phyloP scores from a whole-genome alignment of 1,140 invertebrate species.

The Lucilia cuprina region DNA sequence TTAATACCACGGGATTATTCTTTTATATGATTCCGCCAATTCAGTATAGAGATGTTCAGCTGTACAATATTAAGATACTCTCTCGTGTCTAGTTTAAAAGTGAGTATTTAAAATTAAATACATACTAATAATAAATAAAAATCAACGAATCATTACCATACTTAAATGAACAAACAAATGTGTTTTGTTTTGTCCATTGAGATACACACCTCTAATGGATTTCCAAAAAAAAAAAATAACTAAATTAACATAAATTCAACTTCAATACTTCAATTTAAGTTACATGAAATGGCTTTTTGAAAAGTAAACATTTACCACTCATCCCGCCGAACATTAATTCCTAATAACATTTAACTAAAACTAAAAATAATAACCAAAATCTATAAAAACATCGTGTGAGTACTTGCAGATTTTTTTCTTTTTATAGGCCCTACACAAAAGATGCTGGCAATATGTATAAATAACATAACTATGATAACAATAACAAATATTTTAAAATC shows the following conservation, averaged over 20 bases:
- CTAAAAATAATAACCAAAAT: conserved; percentile 6
- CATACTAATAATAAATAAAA: background rate
- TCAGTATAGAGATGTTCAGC: too few relatives aligned
- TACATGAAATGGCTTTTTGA: conserved; percentile 15
- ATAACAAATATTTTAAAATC: too few relatives aligned
- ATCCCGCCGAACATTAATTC: background rate
- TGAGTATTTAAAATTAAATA: too few relatives aligned
- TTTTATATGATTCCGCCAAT: too few relatives aligned
- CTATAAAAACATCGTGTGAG: background rate
- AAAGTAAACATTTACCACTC: conserved; percentile 5
- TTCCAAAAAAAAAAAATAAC: conserved; percentile 1
- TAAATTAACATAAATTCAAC: conserved; percentile 11
- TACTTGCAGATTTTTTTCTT: background rate
- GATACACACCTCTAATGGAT: background rate
- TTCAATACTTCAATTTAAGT: background rate
- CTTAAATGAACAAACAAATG: conserved; percentile 2
- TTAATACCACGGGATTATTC: too few relatives aligned
- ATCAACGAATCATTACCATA: background rate
- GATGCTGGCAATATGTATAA: too few relatives aligned
- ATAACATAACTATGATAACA: too few relatives aligned
- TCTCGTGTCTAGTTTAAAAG: too few relatives aligned
- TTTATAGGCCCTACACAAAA: too few relatives aligned
- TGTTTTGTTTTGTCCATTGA: background rate
- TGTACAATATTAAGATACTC: too few relatives aligned
- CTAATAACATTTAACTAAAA: background rate